Base-by-base conservation (phyloP, 1,140 invertebrate genomes). In the Zaprionus tsacasi region DNA sequence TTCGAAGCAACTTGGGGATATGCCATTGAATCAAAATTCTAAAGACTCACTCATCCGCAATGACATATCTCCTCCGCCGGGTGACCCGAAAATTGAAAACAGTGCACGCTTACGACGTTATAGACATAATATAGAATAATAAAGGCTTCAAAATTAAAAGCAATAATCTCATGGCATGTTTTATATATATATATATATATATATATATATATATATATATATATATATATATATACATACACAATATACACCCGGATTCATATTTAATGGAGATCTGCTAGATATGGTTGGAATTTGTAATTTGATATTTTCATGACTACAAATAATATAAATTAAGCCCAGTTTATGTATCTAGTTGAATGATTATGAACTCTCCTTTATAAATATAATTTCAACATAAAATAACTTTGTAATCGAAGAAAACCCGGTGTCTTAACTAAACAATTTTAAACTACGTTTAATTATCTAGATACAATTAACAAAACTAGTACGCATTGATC, bases 51-150 rank as follows among this genome's bases (percentile, higher is more conserved):
- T 65, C n/a, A 57, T 70, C 15, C 66, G 67, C 33, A 92, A 72
- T 74, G 80, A 91, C 59, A 92, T 92, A 59, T 88, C 82, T n/a
- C 91, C 91, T 17, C 91, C 91, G 10, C 91, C 91, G 8, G 91
- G 91, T 30, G 88, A 89, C 50, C 91, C 91, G 0, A 92, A 92
- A 82, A 70, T 81, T 17, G 91, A 92, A 79, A 92, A 92, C 70
- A 92, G 80, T 73, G 88, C 91, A n/a, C 80, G 91, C 45, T 76
- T 92, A 69, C 81, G 91, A 54, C 88, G 91, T 13, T 92, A 92
- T 63, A 85, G 91, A 58, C 85, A 91, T 79, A 92, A 92, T 69
- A 55, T 92, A 88, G 91, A 92, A 70, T 92, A 91, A 92, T 35
- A 8, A 43, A 73, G 25, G 50, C 27, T 56, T 69, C 17, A 13